phyloP scores from a whole-genome alignment of 2,113 vertebrate genomes.

The Macroglossus sobrinus region DNA sequence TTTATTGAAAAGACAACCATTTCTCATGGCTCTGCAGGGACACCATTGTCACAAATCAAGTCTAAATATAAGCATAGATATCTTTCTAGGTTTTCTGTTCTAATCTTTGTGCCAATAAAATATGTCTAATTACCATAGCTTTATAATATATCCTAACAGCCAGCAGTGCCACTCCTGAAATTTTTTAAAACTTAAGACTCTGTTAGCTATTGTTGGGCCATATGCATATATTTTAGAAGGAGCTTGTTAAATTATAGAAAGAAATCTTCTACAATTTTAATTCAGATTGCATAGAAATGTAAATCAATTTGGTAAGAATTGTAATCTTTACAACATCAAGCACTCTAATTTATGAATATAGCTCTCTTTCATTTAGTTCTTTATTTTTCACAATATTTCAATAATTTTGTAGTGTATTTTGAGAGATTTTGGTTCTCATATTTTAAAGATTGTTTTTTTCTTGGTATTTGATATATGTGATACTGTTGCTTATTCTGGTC shows the following conservation, averaged over 20 bases:
- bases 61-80: background rate
- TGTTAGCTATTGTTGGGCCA: background rate
- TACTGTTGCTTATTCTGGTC: background rate
- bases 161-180: background rate
- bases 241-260: background rate
- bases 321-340: background rate
- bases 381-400: background rate
- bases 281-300: background rate
- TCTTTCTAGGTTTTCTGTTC: background rate
- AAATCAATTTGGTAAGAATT: background rate
- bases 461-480: background rate
- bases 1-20: background rate
- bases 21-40: background rate
- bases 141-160: background rate
- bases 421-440: background rate
- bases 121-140: background rate
- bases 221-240: background rate
- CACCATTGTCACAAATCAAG: background rate
- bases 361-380: background rate
- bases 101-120: background rate
- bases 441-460: background rate
- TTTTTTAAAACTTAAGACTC: background rate
- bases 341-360: background rate
- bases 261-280: background rate
- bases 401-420: background rate